Percentiles rank a stretch among this genome's conserved stretches.
phyloP scores from a whole-genome alignment of 1,140 invertebrate species.

The Scaptodrosophila lebanonensis region DNA sequence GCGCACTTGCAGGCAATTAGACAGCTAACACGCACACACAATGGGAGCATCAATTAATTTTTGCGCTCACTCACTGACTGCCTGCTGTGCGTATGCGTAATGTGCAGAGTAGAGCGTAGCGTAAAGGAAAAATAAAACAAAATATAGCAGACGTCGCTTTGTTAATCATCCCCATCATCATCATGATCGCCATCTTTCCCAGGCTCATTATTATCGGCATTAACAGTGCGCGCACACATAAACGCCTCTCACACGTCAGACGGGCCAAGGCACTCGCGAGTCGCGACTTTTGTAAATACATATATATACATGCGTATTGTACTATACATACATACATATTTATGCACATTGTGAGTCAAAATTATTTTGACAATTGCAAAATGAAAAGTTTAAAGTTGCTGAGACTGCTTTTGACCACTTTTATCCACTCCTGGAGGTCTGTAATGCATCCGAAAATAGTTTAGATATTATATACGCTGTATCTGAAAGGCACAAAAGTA shows the following conservation, averaged over 20 bases:
- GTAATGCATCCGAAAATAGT: too few species aligned
- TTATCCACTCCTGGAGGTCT: too few species aligned
- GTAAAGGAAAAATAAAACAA: too few species aligned
- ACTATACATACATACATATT: conserved; percentile 9
- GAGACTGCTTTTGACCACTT: too few species aligned
- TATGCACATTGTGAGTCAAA: conserved; percentile 23
- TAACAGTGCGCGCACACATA: neutral
- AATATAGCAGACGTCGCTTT: conserved; percentile 8
- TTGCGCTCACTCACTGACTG: too few species aligned
- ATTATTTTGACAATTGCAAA: too few species aligned
- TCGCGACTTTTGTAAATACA: conserved; percentile 7
- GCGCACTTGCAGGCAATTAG: conserved; percentile 58
- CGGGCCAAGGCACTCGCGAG: conserved; percentile 28
- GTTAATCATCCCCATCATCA: conserved; percentile 37
- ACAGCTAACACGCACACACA: conserved; percentile 21
- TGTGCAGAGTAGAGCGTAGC: too few species aligned
- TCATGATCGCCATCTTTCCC: too few species aligned
- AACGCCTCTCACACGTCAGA: conserved; percentile 28
- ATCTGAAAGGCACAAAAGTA: too few species aligned
- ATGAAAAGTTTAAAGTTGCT: too few species aligned
- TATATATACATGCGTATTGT: conserved; percentile 7
- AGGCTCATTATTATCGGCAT: neutral
- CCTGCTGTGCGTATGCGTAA: conserved; percentile 58
- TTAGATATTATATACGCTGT: too few species aligned
- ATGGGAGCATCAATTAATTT: neutral